phyloP scores from a whole-genome alignment of 2,888 invertebrate genomes.

The Metopia argyrocephala region DNA sequence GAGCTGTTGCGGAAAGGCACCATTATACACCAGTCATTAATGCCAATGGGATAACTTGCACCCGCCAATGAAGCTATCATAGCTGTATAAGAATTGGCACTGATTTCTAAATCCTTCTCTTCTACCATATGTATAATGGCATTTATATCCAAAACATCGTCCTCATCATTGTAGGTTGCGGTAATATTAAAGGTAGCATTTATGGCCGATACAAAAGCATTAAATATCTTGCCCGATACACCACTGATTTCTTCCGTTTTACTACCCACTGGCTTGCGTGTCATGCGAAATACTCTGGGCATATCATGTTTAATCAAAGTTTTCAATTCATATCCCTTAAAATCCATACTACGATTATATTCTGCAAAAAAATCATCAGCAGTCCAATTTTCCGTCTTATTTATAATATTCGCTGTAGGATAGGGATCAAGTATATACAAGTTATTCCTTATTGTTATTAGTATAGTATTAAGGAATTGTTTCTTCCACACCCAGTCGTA shows the following conservation, averaged over 20 bases:
- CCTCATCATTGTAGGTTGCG: constrained; percentile 30
- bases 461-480: constrained; percentile 69
- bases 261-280: constrained; percentile 7
- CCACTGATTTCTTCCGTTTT: constrained; percentile 65
- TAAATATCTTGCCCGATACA: constrained; percentile 69
- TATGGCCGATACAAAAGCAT: constrained; percentile 67
- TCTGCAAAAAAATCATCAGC: constrained; percentile 66
- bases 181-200: constrained; percentile 71
- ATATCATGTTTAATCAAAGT: constrained; percentile 70
- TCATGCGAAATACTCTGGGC: constrained; percentile 70
- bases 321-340: constrained; percentile 69
- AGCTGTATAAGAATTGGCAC: constrained; percentile 71
- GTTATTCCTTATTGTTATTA: constrained; percentile 68
- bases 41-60: constrained; percentile 72
- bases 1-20: constrained; percentile 71
- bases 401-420: constrained; percentile 66
- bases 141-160: constrained; percentile 16
- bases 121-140: constrained; percentile 31
- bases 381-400: constrained; percentile 68
- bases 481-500: constrained; percentile 70
- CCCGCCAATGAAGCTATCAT: constrained; percentile 49
- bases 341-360: constrained; percentile 57
- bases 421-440: constrained; percentile 69
- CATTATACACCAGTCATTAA: constrained; percentile 74
- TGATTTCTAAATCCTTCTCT: constrained; percentile 69